These are phyloP conservation scores for Subanguina moxae DNA, from an alignment of 1,140 invertebrate genomes.

Conservation along the genomic window DNA sequence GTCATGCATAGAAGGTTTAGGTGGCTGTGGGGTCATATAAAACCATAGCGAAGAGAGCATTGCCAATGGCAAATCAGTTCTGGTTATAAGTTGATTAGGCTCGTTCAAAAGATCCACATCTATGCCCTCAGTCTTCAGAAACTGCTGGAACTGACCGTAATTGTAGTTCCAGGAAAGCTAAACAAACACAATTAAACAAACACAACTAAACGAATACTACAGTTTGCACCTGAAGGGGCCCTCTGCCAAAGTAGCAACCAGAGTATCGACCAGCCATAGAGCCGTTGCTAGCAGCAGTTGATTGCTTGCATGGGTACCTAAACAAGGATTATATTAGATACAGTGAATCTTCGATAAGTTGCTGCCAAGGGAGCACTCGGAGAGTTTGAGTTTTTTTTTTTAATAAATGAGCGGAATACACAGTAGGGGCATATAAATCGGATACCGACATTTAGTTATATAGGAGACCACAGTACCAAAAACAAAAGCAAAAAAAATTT, in stretches of 20 bases:
- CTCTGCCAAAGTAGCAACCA: slow-evolving; percentile 52
- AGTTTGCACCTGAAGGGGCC: slow-evolving; percentile 43
- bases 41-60: slow-evolving; percentile 56
- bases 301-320: slow-evolving; percentile 33
- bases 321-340: too few relatives aligned
- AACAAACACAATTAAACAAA: neutral
- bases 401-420: too few relatives aligned
- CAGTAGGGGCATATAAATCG: too few relatives aligned
- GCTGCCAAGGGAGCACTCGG: too few relatives aligned
- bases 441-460: too few relatives aligned
- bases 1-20: slow-evolving; percentile 55
- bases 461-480: too few relatives aligned
- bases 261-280: slow-evolving; percentile 3
- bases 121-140: slow-evolving; percentile 36
- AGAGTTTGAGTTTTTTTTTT: too few relatives aligned
- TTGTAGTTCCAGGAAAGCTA: slow-evolving; percentile 56
- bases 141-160: slow-evolving; percentile 54
- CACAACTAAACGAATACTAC: neutral
- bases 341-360: too few relatives aligned
- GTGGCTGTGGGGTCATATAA: slow-evolving; percentile 57
- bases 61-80: slow-evolving; percentile 52
- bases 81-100: slow-evolving; percentile 52
- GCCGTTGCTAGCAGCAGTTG: neutral
- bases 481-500: too few relatives aligned
- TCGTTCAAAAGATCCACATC: slow-evolving; percentile 48